Base-by-base conservation (phyloP, 2,888 invertebrate species). In the Carpatolechia fugitivella region DNA sequence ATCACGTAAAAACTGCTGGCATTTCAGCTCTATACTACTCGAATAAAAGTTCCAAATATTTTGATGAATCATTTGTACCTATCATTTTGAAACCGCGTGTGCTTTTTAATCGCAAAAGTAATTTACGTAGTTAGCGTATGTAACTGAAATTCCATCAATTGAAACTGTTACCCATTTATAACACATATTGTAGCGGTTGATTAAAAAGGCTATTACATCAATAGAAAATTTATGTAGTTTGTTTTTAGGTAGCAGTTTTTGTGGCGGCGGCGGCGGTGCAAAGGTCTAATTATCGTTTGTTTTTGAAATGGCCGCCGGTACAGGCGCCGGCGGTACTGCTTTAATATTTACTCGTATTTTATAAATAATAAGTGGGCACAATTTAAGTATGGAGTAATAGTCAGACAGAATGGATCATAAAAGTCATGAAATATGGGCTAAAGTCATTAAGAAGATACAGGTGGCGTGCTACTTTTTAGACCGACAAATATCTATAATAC, bases 221-320 rank as follows among this genome's bases (percentile, higher is more conserved):
- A 78, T 79, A 77, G 76, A 71, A 71, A 76, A 78, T 77, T 77
- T 77, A 71, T 74, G 65, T 62, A 66, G 70, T 74, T 80, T 75
- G 74, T 82, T 82, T 78, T 79, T 77, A 66, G 78, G 81, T 85
- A 81, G 78, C 72, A 70, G 79, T 80, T 81, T 82, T 82, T 82
- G 68, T 71, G 59, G 52, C 46, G 64, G 68, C 65, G 64, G 67
- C 64, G 69, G 74, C 71, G 69, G 74, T 71, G 72, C 71, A 69
- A 71, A 70, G 68, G 76, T 76, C 78, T 85, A 85, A 89, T 89
- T 86, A 87, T 70, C 80, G 85, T 88, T 88, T 85, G 88, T 89
- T 86, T 88, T 87, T 83, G 75, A 80, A 83, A 85, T 80, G 74
- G 80, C 85, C 82, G 84, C 77, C 63, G 63, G 76, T 77, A 76